Evolutionary conservation across 2,888 invertebrate genomes (phyloP), one percentile per base, ranked within the genome.

Genomic region (Archips crataeganus): DNA sequence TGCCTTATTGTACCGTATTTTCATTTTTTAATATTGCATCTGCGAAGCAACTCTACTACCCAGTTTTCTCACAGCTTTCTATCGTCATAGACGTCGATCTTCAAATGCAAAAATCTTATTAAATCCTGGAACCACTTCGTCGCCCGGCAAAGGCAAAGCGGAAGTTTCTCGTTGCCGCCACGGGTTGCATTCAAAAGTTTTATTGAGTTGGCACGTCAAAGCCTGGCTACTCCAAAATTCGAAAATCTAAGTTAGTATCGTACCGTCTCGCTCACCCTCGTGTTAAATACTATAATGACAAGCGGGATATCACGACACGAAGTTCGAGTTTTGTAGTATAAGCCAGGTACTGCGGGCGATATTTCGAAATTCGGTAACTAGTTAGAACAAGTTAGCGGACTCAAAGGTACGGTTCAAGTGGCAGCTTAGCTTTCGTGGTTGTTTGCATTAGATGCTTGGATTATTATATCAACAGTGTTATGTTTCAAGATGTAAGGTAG

Each of bases 131-230:
- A 57, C 36, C 60, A 60, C n/a, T 60, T 60, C 60, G n/a, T 36
- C 8, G 59, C 39, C 11, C 59, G 6, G 57, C 57, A 32, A 57
- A 32, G 3, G 32, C n/a, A 36, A 42, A 3, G 57, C 32, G 8
- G 36, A 42, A 66, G 34, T 45, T 66, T 39, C 3, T 3, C 54
- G n/a, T 15, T 15, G 39, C 42, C 59, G 61, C 51, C 66, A 54
- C 34, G 51, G 64, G 57, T 51, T 60, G 71, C 71, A 71, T 66
- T 71, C 61, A 61, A 6, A 66, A 71, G 66, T 71, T 71, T 66
- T 59, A 71, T 71, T 65, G 66, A 71, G 66, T 71, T 66, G 47
- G n/a, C 49, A 45, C 51, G 60, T 71, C 71, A 71, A 66, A 71
- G 54, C 23, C 23, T 23, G 23, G 23, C 23, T 23, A 1, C 23